Evolutionary conservation across 2,113 vertebrate species (phyloP).

Genomic region (Vanacampus margaritifer): DNA sequence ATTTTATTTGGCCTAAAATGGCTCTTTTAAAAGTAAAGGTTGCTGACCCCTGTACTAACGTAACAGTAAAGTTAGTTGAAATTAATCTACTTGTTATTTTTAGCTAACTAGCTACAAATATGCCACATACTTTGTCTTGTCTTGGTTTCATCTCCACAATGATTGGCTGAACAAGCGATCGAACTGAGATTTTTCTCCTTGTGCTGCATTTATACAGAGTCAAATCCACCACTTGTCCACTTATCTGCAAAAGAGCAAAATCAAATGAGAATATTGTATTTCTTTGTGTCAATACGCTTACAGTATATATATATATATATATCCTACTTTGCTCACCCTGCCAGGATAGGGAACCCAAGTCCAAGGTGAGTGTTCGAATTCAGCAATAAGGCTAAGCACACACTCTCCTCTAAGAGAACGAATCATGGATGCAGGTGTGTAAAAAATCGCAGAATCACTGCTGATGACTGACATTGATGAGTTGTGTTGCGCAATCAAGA

Average conservation of each 20-base stretch:
- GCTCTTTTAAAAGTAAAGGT: too few species aligned
- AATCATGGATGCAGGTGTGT: constrained; percentile 57
- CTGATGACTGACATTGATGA: constrained; percentile 35
- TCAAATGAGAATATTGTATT: neutral
- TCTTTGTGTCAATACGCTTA: neutral
- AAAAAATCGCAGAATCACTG: constrained; percentile 49
- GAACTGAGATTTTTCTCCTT: constrained; percentile 61
- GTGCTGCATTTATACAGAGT: constrained; percentile 70
- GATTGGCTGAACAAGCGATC: constrained; percentile 61
- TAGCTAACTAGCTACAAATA: neutral
- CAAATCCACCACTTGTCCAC: constrained; percentile 58
- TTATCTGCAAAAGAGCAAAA: constrained; percentile 57
- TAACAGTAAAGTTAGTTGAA: too few species aligned
- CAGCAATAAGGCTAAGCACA: constrained; percentile 59
- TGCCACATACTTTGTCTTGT: neutral
- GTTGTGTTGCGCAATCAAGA: constrained; percentile 34
- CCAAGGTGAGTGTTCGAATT: constrained; percentile 62
- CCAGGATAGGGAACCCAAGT: constrained; percentile 16
- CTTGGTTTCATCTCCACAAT: constrained; percentile 49
- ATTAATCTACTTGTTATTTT: too few species aligned
- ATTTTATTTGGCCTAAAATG: too few species aligned
- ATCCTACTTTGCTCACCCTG: constrained; percentile 55
- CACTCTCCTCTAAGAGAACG: constrained; percentile 43
- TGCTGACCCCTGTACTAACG: too few species aligned
- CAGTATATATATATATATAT: too few species aligned